Percentiles rank a stretch among this genome's conserved stretches.
Evolutionary conservation across 2,113 vertebrate species (phyloP).

Genomic region (Danio rerio): GRCz12tu NC_133187.1:21125501-21126000

Average conservation of each 20-base stretch:
- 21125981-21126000: conserved; percentile 38
- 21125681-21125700: conserved; percentile 56
- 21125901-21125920: conserved; percentile 48
- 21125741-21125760: conserved; percentile 57
- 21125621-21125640: conserved; percentile 38
- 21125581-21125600: conserved; percentile 9
- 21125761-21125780: conserved; percentile 58
- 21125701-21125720: conserved; percentile 61
- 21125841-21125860: conserved; percentile 53
- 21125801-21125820: conserved; percentile 65
- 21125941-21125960: not conserved
- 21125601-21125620: conserved; percentile 47
- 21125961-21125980: conserved; percentile 5
- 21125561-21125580: conserved; percentile 17
- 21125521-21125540: conserved; percentile 11
- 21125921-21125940: not conserved
- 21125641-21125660: conserved; percentile 34
- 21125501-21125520: not conserved
- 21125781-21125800: conserved; percentile 64
- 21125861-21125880: conserved; percentile 50
- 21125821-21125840: conserved; percentile 53
- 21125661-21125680: conserved; percentile 71
- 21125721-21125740: conserved; percentile 58
- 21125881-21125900: conserved; percentile 72
- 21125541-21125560: not conserved